These are phyloP conservation scores for Puma concolor DNA, from an alignment of 2,113 vertebrate species.

Conservation along the genomic window DNA sequence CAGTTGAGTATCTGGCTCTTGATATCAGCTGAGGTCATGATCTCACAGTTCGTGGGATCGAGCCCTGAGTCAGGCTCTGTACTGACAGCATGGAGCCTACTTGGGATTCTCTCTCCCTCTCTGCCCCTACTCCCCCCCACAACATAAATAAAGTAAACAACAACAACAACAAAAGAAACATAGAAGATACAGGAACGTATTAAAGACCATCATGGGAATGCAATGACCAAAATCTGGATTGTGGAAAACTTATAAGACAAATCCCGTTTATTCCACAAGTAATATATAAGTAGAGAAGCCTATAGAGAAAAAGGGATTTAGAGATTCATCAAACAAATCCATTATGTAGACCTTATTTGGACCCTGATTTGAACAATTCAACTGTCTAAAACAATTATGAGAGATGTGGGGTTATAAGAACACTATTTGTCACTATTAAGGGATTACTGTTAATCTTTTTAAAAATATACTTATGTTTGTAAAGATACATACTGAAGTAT, in stretches of 20 bases:
- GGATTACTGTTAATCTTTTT: not conserved
- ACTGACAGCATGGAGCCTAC: too few species aligned
- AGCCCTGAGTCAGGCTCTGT: too few species aligned
- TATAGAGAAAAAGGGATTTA: not conserved
- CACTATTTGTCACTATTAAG: not conserved
- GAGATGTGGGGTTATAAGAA: not conserved
- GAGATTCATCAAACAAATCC: conserved; percentile 7
- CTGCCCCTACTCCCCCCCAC: too few species aligned
- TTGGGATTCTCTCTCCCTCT: too few species aligned
- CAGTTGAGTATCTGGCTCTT: too few species aligned
- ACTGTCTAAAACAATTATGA: not conserved
- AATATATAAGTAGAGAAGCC: not conserved
- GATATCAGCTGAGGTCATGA: too few species aligned
- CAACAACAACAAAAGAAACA: not conserved
- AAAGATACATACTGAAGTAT: not conserved
- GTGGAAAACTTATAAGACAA: not conserved
- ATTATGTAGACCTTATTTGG: not conserved
- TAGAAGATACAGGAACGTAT: not conserved
- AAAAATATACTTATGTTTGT: conserved; percentile 3
- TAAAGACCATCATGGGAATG: not conserved
- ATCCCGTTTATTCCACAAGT: not conserved
- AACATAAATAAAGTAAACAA: too few species aligned
- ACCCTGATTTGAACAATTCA: conserved; percentile 17
- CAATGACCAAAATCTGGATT: not conserved
- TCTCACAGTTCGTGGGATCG: too few species aligned